These are phyloP conservation scores for Epinephelus coioides DNA, from an alignment of 2,797 vertebrate species.

Conservation along the genomic window DNA sequence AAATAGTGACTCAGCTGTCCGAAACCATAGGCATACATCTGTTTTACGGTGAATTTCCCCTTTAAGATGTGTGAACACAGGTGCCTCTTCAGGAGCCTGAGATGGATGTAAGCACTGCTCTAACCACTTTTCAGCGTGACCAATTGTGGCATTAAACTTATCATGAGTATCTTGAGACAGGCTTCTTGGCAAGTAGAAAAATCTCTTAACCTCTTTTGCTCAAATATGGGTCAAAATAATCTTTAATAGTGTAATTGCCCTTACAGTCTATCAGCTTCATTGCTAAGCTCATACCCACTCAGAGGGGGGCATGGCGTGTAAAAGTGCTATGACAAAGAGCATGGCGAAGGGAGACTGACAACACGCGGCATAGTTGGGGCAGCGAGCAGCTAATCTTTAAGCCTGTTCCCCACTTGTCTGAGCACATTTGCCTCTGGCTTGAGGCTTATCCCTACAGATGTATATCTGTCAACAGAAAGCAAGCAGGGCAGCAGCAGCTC, in stretches of 20 bases:
- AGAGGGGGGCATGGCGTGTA: constrained; percentile 43
- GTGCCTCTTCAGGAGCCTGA: constrained; percentile 34
- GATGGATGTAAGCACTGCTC: constrained; percentile 50
- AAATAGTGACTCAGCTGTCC: constrained; percentile 35
- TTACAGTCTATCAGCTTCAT: constrained; percentile 56
- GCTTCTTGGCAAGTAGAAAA: constrained; percentile 47
- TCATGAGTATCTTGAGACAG: constrained; percentile 54
- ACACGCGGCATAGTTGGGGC: constrained; percentile 54
- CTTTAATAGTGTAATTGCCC: constrained; percentile 64
- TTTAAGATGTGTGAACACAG: constrained; percentile 39
- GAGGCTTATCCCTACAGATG: constrained; percentile 79
- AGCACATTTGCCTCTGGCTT: constrained; percentile 78
- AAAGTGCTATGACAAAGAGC: constrained; percentile 70
- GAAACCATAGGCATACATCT: constrained; percentile 20
- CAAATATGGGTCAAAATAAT: constrained; percentile 62
- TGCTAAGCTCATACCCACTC: constrained; percentile 58
- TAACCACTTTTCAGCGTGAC: constrained; percentile 54
- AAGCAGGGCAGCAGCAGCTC: constrained; percentile 67
- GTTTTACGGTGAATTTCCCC: constrained; percentile 21
- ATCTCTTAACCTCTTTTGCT: constrained; percentile 48
- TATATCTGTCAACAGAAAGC: constrained; percentile 79
- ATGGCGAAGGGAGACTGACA: constrained; percentile 71
- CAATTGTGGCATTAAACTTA: constrained; percentile 58
- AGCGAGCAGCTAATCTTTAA: constrained; percentile 79
- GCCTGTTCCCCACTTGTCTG: constrained; percentile 78